Percentiles rank a stretch among this genome's conserved stretches.
Evolutionary conservation across 2,797 vertebrate genomes (phyloP).

Genomic region (Anas capensis): DNA sequence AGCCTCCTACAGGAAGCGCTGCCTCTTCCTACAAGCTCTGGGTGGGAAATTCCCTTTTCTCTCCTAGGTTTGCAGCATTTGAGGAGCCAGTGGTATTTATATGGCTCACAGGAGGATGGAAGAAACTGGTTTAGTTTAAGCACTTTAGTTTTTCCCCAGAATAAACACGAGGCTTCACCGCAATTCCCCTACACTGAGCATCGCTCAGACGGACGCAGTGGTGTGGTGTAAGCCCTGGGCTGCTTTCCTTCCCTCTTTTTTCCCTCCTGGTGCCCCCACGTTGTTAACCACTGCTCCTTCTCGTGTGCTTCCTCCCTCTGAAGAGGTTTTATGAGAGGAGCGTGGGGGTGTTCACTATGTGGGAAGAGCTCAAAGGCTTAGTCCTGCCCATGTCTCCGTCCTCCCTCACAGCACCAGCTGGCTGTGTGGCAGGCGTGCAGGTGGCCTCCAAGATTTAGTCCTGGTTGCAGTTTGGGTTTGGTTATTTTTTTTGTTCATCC

Average conservation of each 20-base stretch:
- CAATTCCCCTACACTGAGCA: background rate
- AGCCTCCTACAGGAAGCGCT: background rate
- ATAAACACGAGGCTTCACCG: background rate
- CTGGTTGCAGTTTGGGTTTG: too few relatives aligned
- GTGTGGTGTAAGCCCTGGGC: background rate
- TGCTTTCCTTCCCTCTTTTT: background rate
- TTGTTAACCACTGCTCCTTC: background rate
- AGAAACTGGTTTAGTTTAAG: background rate
- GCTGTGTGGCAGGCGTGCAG: background rate
- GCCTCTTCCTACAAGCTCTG: background rate
- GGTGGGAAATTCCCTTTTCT: background rate
- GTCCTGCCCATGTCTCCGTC: background rate
- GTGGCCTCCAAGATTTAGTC: background rate
- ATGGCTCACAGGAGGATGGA: background rate
- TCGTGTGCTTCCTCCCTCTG: background rate
- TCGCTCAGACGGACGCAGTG: rapidly evolving
- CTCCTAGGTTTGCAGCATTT: background rate
- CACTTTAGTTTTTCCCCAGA: background rate
- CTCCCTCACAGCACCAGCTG: background rate
- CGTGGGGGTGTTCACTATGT: background rate
- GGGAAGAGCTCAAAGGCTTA: background rate
- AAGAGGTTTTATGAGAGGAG: background rate
- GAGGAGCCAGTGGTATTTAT: background rate
- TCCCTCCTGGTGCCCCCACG: too few relatives aligned
- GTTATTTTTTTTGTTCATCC: background rate